Evolutionary conservation across 2,888 invertebrate genomes (phyloP).

Genomic region (Phoenoteleia sp.): DNA sequence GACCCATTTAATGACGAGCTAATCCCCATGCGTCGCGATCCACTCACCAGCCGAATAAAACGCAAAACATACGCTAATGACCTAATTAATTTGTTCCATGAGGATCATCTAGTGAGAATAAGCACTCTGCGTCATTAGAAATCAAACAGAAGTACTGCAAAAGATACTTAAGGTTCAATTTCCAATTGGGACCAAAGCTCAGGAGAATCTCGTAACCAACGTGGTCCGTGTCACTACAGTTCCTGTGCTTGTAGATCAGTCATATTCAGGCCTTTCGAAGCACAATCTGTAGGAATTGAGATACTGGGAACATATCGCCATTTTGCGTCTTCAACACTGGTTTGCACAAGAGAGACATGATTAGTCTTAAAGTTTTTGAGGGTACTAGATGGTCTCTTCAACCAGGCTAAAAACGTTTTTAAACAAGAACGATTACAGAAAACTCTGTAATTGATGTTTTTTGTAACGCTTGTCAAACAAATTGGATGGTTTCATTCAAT

Average conservation of each 20-base stretch:
- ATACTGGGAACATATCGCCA: background rate
- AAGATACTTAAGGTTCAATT: background rate
- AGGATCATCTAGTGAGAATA: background rate
- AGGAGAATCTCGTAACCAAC: background rate
- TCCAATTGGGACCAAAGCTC: too few species aligned
- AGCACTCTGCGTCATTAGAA: background rate
- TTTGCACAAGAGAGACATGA: background rate
- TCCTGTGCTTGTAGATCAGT: background rate
- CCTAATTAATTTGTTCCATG: background rate
- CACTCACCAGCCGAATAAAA: background rate
- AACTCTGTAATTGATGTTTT: background rate
- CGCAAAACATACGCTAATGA: constrained; percentile 7
- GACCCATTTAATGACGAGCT: background rate
- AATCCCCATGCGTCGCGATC: background rate
- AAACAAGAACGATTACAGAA: background rate
- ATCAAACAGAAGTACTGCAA: background rate
- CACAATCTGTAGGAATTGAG: background rate
- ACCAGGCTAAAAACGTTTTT: background rate
- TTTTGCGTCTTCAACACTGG: background rate
- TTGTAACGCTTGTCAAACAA: background rate
- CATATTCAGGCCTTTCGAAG: background rate
- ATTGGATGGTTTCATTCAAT: background rate
- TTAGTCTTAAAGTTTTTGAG: background rate
- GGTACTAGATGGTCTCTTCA: background rate
- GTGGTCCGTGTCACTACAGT: constrained; percentile 22